Percentiles rank a stretch among this genome's conserved stretches.
These are phyloP conservation scores for Australoheros facetus DNA, from an alignment of 2,797 vertebrate species.

Conservation along the genomic window DNA sequence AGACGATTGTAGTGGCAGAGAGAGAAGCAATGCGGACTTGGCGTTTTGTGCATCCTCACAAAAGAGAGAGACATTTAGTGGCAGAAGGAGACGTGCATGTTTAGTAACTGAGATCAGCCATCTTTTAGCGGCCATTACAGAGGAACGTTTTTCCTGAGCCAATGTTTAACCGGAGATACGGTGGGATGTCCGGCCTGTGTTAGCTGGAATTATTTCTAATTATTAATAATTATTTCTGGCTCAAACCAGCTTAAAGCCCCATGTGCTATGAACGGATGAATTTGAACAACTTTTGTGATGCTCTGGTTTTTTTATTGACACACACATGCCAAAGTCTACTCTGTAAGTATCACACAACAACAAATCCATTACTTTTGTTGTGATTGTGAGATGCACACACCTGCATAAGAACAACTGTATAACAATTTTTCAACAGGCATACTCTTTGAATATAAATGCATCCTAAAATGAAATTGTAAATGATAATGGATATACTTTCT, in stretches of 20 bases:
- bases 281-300: not conserved
- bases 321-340: accelerated
- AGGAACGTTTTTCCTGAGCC: not conserved
- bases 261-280: not conserved
- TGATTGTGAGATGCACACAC: not conserved
- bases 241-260: not conserved
- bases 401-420: too few relatives aligned
- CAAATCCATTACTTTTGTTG: not conserved
- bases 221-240: not conserved
- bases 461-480: too few relatives aligned
- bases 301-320: not conserved
- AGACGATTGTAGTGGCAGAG: constrained; percentile 4
- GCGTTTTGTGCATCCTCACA: not conserved
- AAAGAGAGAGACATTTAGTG: not conserved
- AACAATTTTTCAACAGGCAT: too few relatives aligned
- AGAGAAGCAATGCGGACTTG: not conserved
- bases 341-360: accelerated
- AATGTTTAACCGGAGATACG: not conserved
- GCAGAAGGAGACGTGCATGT: constrained; percentile 1
- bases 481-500: not conserved
- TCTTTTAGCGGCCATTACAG: constrained; percentile 16
- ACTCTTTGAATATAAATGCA: too few relatives aligned
- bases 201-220: too few relatives aligned
- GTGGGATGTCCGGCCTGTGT: not conserved
- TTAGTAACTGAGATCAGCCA: not conserved